phyloP scores from a whole-genome alignment of 2,888 invertebrate genomes.

The Uloborus plumipes region DNA sequence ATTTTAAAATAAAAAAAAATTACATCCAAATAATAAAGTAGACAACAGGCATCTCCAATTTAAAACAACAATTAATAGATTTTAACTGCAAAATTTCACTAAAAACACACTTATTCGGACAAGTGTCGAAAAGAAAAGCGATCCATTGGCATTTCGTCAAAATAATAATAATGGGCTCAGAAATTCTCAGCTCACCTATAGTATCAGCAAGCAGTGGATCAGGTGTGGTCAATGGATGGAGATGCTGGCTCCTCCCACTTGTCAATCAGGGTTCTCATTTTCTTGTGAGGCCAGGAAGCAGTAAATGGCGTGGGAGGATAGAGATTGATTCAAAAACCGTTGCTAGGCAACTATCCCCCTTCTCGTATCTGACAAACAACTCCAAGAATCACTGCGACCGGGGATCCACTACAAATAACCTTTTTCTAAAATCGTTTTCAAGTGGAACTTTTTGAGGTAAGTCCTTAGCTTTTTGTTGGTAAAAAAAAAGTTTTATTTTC shows the following conservation, averaged over 20 bases:
- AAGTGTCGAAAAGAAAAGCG: too few species aligned
- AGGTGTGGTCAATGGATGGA: conserved; percentile 55
- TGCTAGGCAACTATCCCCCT: conserved; percentile 44
- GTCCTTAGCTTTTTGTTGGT: too few species aligned
- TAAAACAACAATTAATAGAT: too few species aligned
- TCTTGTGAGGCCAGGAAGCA: conserved; percentile 52
- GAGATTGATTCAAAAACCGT: conserved; percentile 61
- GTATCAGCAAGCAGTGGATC: conserved; percentile 23
- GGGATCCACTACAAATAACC: conserved; percentile 35
- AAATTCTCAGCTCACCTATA: conserved; percentile 36
- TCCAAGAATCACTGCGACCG: conserved; percentile 33
- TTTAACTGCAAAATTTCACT: too few species aligned
- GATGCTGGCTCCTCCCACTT: conserved; percentile 41
- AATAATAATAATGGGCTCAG: too few species aligned
- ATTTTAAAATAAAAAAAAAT: too few species aligned
- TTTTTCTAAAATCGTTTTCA: conserved; percentile 1
- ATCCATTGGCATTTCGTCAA: too few species aligned
- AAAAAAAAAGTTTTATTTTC: background rate
- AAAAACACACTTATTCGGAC: too few species aligned
- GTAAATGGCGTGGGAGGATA: conserved; percentile 60
- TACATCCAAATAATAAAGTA: too few species aligned
- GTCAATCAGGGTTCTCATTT: conserved; percentile 59
- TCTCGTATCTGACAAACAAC: conserved; percentile 54
- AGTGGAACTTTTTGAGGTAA: too few species aligned
- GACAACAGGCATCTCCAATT: too few species aligned